A percentile compares a stretch with the other conserved stretches of the same genome.
Conservation (phyloP, 2,888 invertebrate species). For the Cryptocephalus moraei region DNA sequence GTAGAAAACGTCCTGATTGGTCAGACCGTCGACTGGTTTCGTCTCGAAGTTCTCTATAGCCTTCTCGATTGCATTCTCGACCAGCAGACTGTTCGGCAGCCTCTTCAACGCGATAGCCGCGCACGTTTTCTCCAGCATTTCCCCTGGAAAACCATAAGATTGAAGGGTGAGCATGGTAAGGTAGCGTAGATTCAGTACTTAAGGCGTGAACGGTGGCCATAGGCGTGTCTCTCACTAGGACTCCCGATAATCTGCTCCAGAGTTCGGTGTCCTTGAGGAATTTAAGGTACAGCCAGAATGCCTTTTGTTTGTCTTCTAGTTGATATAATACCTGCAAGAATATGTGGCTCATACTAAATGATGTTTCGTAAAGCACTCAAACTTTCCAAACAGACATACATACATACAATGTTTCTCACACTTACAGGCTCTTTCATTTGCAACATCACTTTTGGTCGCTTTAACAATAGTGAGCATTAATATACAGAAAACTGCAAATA, state of each 20-base stretch:
- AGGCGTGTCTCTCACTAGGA: constrained; percentile 33
- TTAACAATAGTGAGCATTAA: no score
- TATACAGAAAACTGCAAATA: no score
- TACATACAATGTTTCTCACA: no score
- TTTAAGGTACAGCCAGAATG: constrained; percentile 58
- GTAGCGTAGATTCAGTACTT: constrained; percentile 8
- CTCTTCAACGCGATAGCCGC: constrained; percentile 62
- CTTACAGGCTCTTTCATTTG: no score
- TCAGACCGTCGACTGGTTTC: constrained; percentile 43
- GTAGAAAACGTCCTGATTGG: constrained; percentile 65
- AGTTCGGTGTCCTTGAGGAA: constrained; percentile 63
- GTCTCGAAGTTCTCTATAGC: constrained; percentile 41
- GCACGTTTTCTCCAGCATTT: constrained; percentile 71
- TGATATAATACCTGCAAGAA: constrained; percentile 55
- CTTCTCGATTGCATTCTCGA: constrained; percentile 48
- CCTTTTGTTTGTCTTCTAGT: constrained; percentile 77
- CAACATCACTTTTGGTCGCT: no score
- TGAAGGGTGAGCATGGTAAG: background rate
- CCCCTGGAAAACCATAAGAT: constrained; percentile 33
- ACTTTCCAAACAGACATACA: no score
- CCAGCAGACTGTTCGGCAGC: constrained; percentile 46
- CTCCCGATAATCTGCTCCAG: constrained; percentile 49
- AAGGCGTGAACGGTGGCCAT: constrained; percentile 44
- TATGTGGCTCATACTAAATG: background rate
- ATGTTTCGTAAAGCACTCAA: background rate